Evolutionary conservation across 2,113 vertebrate species (phyloP), one percentile per base, ranked within the genome.

Genomic region (Illadopsis cleaveri): DNA sequence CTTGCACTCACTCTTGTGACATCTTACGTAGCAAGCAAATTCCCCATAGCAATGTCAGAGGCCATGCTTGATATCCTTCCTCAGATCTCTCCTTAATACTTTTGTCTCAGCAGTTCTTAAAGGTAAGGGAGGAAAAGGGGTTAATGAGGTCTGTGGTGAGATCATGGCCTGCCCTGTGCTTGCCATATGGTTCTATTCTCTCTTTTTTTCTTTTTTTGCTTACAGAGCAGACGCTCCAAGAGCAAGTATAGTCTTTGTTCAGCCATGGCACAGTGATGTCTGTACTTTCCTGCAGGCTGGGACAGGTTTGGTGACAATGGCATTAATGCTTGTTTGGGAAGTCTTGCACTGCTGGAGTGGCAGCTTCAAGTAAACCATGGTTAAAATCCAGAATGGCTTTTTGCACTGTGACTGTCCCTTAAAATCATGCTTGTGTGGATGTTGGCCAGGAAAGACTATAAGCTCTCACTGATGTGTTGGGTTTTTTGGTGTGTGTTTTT

Each of bases 361-460:
- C 44, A 88, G 30, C 35, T 87, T 79, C 0, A 17, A 33, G 17
- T 40, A 56, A 54, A n/a, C 12, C 6, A 0, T 27, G 35, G 16
- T 68, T 79, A 44, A 81, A 44, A 35, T 37, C 38, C 17, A 10
- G 14, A 3, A 4, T 71, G 57, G 35, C 33, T 66, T 87, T 78
- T 38, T 82, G 35, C 13, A 1, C 28, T 23, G 15, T 1, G 3
- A 15, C 56, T 21, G 0, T n/a, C 23, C 44, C 66, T 79, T 47
- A 10, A 15, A 33, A 35, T 69, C 0, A 0, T 61, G 42, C 47
- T 57, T 62, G 42, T 1, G 3, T 68, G 18, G 5, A 0, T 31
- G 6, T 17, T 37, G 4, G 12, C 30, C 64, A 56, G 64, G 57
- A 88, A 15, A 6, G 21, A 23, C 12, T 48, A 3, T 24, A 76